A percentile compares a stretch with the other conserved stretches of the same genome.
These are phyloP conservation scores for Tyto alba DNA, from an alignment of 2,113 vertebrate species.

Conservation along the genomic window DNA sequence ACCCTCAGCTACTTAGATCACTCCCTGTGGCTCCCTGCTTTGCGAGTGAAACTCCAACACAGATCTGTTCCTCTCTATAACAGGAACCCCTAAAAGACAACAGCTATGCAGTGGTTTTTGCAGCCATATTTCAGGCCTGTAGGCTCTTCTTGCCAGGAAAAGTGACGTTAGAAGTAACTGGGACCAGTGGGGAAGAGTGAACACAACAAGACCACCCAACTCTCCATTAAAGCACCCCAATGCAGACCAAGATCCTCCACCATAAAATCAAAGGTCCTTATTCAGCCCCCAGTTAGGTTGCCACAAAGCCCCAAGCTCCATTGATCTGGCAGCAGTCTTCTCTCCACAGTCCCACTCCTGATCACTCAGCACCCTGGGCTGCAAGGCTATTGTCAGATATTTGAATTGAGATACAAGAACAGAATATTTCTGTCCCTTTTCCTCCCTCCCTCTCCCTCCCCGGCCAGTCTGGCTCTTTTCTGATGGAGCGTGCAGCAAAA, in stretches of 20 bases:
- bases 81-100: background rate
- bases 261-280: background rate
- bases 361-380: background rate
- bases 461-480: constrained; percentile 39
- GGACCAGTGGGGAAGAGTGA: background rate
- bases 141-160: background rate
- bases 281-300: background rate
- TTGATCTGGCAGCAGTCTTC: background rate
- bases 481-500: constrained; percentile 60
- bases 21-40: background rate
- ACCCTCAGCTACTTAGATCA: background rate
- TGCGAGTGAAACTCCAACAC: background rate
- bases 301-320: background rate
- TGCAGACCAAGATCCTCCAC: background rate
- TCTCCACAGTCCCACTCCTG: background rate
- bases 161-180: background rate
- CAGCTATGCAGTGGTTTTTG: background rate
- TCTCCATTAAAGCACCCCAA: background rate
- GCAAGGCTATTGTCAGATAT: constrained; percentile 10
- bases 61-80: background rate
- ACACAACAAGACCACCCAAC: background rate
- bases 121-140: background rate
- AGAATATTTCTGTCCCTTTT: constrained; percentile 41
- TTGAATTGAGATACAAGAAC: constrained; percentile 40
- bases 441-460: constrained; percentile 18